Evolutionary conservation across 2,113 vertebrate genomes (phyloP).

Genomic region (Pelodiscus sinensis): DNA sequence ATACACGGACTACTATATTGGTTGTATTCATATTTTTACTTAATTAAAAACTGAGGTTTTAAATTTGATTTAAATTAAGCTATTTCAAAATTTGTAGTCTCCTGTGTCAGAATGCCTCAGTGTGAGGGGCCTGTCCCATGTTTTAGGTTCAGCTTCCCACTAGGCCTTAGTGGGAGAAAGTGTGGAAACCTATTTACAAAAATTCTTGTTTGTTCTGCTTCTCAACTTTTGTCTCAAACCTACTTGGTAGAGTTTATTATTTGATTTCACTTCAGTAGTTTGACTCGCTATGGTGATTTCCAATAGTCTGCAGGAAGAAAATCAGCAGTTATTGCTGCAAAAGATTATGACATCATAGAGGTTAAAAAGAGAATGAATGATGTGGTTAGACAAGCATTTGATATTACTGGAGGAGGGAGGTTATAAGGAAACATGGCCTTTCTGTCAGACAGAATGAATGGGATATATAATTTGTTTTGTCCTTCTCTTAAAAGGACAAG

Average conservation of each 20-base stretch:
- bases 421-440: constrained; percentile 75
- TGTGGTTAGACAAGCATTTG: constrained; percentile 61
- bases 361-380: constrained; percentile 70
- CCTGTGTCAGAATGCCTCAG: too few species aligned
- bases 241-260: constrained; percentile 59
- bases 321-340: constrained; percentile 53
- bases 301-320: constrained; percentile 46
- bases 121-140: not conserved
- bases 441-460: constrained; percentile 74
- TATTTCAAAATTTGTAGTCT: not conserved
- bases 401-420: constrained; percentile 61
- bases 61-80: constrained; percentile 28
- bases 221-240: constrained; percentile 10
- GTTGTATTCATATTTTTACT: not conserved
- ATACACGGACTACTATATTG: not conserved
- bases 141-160: not conserved
- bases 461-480: constrained; percentile 72
- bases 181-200: constrained; percentile 25
- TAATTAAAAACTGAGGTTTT: not conserved
- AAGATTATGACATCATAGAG: constrained; percentile 69
- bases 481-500: constrained; percentile 63
- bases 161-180: constrained; percentile 6
- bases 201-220: constrained; percentile 42
- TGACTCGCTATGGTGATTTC: constrained; percentile 62
- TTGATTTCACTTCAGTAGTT: constrained; percentile 34